These are phyloP conservation scores for Lutjanus erythropterus DNA, from an alignment of 2,113 vertebrate species.

Conservation along the genomic window DNA sequence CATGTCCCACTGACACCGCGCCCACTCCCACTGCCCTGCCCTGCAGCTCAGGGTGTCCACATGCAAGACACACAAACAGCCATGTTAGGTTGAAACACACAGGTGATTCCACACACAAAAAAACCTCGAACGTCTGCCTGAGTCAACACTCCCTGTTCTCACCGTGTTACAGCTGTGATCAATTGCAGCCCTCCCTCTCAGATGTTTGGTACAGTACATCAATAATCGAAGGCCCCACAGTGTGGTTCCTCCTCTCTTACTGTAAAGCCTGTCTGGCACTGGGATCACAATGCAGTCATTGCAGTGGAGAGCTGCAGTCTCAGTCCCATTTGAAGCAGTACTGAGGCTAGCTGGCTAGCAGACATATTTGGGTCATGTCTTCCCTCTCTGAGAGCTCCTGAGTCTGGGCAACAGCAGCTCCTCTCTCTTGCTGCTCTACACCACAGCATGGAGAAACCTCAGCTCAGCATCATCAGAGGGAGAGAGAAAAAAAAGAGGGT, in stretches of 20 bases:
- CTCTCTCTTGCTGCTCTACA: constrained; percentile 30
- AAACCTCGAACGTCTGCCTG: constrained; percentile 20
- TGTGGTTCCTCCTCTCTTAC: constrained; percentile 7
- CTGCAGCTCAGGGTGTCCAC: constrained; percentile 18
- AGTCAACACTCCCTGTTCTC: constrained; percentile 6
- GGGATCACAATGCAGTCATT: constrained; percentile 38
- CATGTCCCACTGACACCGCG: constrained; percentile 46
- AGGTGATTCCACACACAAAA: constrained; percentile 29
- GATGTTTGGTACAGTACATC: constrained; percentile 43
- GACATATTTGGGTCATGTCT: constrained; percentile 79
- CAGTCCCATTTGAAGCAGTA: constrained; percentile 27
- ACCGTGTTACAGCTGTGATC: constrained; percentile 26
- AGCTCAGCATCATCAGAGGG: constrained; percentile 39
- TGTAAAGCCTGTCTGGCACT: constrained; percentile 25
- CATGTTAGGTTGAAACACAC: background rate
- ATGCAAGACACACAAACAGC: constrained; percentile 7
- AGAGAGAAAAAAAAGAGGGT: background rate
- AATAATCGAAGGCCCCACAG: constrained; percentile 24
- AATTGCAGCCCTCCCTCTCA: constrained; percentile 9
- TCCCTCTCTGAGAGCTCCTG: constrained; percentile 32
- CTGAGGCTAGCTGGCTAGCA: constrained; percentile 22
- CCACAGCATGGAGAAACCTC: constrained; percentile 49
- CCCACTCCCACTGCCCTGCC: constrained; percentile 47
- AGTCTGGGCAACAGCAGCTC: constrained; percentile 25
- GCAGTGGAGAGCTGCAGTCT: constrained; percentile 45